Evolutionary conservation across 2,797 vertebrate species (phyloP).

Genomic region (Alectoris magna): DNA sequence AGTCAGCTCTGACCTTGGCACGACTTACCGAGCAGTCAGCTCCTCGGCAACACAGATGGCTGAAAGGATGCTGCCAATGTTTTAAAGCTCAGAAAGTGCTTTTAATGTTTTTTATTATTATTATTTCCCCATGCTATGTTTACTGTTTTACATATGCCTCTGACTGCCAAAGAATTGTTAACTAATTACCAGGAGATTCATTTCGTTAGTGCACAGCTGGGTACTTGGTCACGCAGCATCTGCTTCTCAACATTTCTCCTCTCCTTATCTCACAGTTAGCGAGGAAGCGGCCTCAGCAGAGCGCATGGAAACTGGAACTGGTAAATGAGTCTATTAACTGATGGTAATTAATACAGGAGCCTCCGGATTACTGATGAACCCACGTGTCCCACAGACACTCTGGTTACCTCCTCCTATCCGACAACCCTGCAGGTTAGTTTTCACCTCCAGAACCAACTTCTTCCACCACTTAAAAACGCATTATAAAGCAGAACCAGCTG

Average conservation of each 20-base stretch:
- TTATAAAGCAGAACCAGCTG: background rate
- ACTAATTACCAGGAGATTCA: conserved; percentile 77
- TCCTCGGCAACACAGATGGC: conserved; percentile 71
- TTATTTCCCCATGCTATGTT: conserved; percentile 68
- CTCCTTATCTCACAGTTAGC: conserved; percentile 20
- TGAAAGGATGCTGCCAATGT: conserved; percentile 66
- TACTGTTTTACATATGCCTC: conserved; percentile 72
- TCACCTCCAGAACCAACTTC: background rate
- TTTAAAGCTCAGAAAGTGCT: conserved; percentile 57
- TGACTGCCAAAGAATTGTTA: conserved; percentile 79
- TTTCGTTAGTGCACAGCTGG: conserved; percentile 79
- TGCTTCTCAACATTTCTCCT: conserved; percentile 70
- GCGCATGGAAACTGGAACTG: background rate
- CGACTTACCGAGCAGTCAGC: conserved; percentile 70
- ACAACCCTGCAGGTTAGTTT: background rate
- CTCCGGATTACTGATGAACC: background rate
- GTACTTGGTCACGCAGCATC: conserved; percentile 75
- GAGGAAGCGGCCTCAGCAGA: background rate
- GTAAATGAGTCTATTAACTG: conserved; percentile 11
- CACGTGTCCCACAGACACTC: background rate
- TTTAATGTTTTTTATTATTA: conserved; percentile 34
- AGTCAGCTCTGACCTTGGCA: conserved; percentile 44
- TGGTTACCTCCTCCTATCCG: background rate
- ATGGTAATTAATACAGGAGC: background rate
- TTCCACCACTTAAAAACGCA: background rate